phyloP scores from a whole-genome alignment of 2,888 invertebrate genomes.

The Polyploca ridens region DNA sequence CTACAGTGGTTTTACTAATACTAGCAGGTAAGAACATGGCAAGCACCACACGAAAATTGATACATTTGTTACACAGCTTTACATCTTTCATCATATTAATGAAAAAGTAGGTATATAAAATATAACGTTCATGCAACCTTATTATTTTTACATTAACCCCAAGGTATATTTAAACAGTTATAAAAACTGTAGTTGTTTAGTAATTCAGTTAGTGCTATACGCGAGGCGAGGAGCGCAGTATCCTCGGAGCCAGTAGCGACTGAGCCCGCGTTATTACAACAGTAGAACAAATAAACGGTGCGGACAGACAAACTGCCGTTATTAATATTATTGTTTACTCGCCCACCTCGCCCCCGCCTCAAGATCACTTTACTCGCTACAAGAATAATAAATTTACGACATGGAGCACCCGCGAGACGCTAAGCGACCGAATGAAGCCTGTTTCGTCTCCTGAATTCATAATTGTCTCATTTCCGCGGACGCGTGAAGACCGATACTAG shows the following conservation, averaged over 20 bases:
- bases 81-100: too few species aligned
- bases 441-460: background rate
- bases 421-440: background rate
- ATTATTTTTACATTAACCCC: too few species aligned
- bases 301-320: slow-evolving; percentile 1
- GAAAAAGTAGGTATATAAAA: too few species aligned
- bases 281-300: background rate
- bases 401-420: background rate
- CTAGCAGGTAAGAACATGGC: too few species aligned
- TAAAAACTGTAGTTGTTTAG: background rate
- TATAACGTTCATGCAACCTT: too few species aligned
- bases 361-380: background rate
- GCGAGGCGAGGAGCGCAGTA: background rate
- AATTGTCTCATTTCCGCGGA: background rate
- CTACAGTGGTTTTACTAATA: too few species aligned
- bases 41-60: too few species aligned
- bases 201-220: background rate
- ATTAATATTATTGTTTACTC: slow-evolving; percentile 1
- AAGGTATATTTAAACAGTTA: too few species aligned
- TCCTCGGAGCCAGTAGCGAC: background rate
- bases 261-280: background rate
- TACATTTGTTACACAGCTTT: too few species aligned
- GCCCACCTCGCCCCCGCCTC: background rate
- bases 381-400: background rate
- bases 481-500: too few species aligned